phyloP scores from a whole-genome alignment of 2,888 invertebrate species.

The Drosophila neutralis region DNA sequence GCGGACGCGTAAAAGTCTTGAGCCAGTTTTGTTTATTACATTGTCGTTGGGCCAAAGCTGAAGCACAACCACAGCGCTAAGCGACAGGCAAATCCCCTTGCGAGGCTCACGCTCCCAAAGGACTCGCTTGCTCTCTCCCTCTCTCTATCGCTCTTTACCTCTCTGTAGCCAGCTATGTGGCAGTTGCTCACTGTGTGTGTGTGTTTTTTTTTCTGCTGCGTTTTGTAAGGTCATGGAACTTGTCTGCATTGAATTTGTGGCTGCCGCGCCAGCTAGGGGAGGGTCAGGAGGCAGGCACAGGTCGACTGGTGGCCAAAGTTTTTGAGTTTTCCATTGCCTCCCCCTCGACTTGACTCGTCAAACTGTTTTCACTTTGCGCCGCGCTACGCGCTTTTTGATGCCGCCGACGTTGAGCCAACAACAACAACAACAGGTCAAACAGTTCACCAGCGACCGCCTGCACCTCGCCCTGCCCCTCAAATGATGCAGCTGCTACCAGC shows the following conservation, averaged over 20 bases:
- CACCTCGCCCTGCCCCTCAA: background rate
- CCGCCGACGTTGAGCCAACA: slow-evolving; percentile 48
- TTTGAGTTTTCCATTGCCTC: slow-evolving; percentile 60
- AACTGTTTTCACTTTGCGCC: slow-evolving; percentile 79
- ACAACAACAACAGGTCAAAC: slow-evolving; percentile 63
- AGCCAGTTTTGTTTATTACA: slow-evolving; percentile 78
- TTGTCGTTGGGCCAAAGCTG: slow-evolving; percentile 57
- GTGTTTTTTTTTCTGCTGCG: slow-evolving; percentile 56
- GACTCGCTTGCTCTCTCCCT: slow-evolving; percentile 19
- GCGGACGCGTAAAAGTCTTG: slow-evolving; percentile 75
- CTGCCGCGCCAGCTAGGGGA: background rate
- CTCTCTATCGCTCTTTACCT: background rate
- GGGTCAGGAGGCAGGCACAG: slow-evolving; percentile 8
- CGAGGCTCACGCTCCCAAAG: slow-evolving; percentile 25
- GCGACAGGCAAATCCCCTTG: slow-evolving; percentile 15
- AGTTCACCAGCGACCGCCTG: slow-evolving; percentile 28
- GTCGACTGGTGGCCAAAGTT: slow-evolving; percentile 66
- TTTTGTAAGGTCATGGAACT: slow-evolving; percentile 84
- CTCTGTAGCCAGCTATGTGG: slow-evolving; percentile 20
- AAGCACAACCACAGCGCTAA: slow-evolving; percentile 18
- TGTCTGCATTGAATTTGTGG: slow-evolving; percentile 78
- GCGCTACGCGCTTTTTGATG: slow-evolving; percentile 79
- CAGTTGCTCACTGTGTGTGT: slow-evolving; percentile 37
- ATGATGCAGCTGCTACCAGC: slow-evolving; percentile 26
- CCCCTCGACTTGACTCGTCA: slow-evolving; percentile 52